These are phyloP conservation scores for Emydura subglobosa DNA, from an alignment of 2,113 vertebrate species.

Conservation along the genomic window DNA sequence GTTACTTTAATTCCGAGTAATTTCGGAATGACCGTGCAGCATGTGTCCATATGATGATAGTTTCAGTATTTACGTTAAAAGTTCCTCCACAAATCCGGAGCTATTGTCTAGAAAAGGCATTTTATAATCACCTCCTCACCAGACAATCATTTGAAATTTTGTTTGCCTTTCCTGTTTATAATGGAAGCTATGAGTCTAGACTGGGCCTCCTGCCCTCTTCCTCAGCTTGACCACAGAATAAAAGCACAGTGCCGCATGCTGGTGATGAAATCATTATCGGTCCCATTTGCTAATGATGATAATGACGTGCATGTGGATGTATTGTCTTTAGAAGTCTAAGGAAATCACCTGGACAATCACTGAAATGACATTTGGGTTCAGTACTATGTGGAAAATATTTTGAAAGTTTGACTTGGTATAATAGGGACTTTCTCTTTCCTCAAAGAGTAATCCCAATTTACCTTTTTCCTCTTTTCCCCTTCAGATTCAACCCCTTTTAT, in stretches of 20 bases:
- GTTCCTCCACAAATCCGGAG: constrained; percentile 21
- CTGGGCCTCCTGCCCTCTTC: neutral
- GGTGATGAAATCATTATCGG: neutral
- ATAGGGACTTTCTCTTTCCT: constrained; percentile 69
- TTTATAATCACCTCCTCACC: constrained; percentile 17
- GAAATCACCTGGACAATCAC: constrained; percentile 34
- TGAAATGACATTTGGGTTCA: constrained; percentile 64
- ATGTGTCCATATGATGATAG: constrained; percentile 9
- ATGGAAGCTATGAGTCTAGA: neutral
- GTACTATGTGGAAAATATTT: constrained; percentile 12
- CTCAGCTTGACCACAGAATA: constrained; percentile 19
- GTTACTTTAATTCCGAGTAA: constrained; percentile 69
- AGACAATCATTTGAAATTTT: constrained; percentile 16
- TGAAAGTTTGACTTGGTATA: constrained; percentile 66
- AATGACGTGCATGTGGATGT: neutral
- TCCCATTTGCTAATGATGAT: constrained; percentile 8
- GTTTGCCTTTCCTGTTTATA: constrained; percentile 44
- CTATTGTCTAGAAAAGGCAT: constrained; percentile 35
- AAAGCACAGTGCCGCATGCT: neutral
- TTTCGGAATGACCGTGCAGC: constrained; percentile 62
- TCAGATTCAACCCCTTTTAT: constrained; percentile 85
- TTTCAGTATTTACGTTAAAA: constrained; percentile 59
- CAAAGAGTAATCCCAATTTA: constrained; percentile 76
- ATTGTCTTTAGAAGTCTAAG: constrained; percentile 38
- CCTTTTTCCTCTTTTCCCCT: constrained; percentile 68